A percentile compares a stretch with the other conserved stretches of the same genome.
Evolutionary conservation across 30 jellyfish, hydroid and myxozoan genomes (phyloP).

Genomic region (Hydra vulgaris): DNA sequence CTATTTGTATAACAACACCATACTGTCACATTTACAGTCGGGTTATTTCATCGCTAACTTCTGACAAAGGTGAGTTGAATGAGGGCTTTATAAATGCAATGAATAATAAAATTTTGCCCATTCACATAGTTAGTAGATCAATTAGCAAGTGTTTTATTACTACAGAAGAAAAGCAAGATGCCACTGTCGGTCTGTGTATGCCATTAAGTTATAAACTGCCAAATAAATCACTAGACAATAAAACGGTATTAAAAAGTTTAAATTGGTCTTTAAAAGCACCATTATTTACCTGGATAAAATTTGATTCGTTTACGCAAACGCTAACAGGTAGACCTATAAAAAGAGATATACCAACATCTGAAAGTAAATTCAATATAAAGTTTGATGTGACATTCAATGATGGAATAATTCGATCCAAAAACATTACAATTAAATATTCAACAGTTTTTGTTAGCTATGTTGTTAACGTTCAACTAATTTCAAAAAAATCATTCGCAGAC

Average conservation of each 20-base stretch:
- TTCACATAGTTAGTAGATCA: background rate
- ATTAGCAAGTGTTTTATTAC: background rate
- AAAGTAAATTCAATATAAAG: too few species aligned
- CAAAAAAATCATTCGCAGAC: background rate
- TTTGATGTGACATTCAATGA: background rate
- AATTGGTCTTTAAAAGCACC: background rate
- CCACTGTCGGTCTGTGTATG: background rate
- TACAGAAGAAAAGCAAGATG: background rate
- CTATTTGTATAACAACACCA: background rate
- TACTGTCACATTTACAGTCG: background rate
- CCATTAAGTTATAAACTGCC: background rate
- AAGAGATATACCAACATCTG: background rate
- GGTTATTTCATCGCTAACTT: background rate
- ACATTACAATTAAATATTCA: background rate
- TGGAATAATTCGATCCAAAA: background rate
- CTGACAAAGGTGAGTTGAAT: background rate
- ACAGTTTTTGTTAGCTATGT: background rate
- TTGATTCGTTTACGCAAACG: background rate
- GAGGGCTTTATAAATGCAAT: background rate
- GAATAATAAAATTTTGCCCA: background rate
- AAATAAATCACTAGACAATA: too few species aligned
- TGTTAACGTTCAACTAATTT: background rate
- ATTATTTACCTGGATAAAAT: background rate
- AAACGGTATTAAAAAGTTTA: too few species aligned
- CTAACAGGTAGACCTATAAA: background rate